phyloP scores from a whole-genome alignment of 2,888 invertebrate species.

The Mayetiola destructor region DNA sequence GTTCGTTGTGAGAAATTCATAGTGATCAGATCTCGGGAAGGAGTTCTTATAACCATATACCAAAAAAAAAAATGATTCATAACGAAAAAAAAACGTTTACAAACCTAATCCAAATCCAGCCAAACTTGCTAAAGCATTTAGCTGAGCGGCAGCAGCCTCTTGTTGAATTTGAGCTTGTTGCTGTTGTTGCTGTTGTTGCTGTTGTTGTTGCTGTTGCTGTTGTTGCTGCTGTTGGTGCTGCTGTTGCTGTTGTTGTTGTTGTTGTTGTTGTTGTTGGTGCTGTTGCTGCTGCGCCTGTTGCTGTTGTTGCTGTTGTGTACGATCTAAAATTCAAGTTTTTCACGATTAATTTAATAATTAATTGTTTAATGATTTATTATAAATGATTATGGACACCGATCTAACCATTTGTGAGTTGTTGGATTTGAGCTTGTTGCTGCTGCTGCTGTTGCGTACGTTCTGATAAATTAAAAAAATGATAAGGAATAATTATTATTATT shows the following conservation, averaged over 20 bases:
- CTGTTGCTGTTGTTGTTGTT: conserved; percentile 15
- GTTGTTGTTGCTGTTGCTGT: conserved; percentile 32
- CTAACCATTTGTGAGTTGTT: too few relatives aligned
- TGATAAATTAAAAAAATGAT: too few relatives aligned
- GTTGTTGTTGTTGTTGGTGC: conserved; percentile 13
- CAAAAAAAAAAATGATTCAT: not conserved
- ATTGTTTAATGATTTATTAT: too few relatives aligned
- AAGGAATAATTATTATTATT: too few relatives aligned
- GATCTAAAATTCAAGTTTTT: too few relatives aligned
- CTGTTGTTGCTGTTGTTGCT: conserved; percentile 8
- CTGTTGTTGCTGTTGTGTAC: conserved; percentile 15
- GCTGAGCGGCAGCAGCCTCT: conserved; percentile 36
- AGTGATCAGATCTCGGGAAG: too few relatives aligned
- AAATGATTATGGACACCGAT: too few relatives aligned
- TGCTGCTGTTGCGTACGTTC: too few relatives aligned
- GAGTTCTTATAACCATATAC: not conserved
- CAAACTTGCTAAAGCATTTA: conserved; percentile 29
- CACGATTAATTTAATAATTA: too few relatives aligned
- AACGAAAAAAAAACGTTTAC: not conserved
- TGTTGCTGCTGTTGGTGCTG: conserved; percentile 26
- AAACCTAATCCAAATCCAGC: conserved; percentile 26
- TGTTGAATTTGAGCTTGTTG: conserved; percentile 38
- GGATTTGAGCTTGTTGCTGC: too few relatives aligned
- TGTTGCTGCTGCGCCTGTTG: conserved; percentile 1
- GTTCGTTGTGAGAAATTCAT: not conserved